Evolutionary conservation across 2,888 invertebrate genomes (phyloP).

Genomic region (Morpho achilles): DNA sequence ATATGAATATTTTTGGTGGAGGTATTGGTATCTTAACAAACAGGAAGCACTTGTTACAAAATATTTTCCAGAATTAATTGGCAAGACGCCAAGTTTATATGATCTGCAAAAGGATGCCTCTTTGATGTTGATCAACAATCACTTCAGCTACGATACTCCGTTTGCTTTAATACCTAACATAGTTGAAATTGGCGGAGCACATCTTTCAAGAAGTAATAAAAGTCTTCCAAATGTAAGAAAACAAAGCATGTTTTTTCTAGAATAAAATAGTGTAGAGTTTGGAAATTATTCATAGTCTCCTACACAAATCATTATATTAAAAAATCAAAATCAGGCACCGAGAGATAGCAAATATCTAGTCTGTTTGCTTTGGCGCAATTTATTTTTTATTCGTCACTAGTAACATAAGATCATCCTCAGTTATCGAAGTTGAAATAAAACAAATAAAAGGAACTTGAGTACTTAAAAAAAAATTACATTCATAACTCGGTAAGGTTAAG

Average conservation of each 20-base stretch:
- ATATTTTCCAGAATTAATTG: constrained; percentile 48
- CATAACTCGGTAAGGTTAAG: too few relatives aligned
- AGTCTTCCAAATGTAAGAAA: constrained; percentile 44
- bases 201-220: constrained; percentile 49
- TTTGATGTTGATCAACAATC: constrained; percentile 65
- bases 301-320: too few relatives aligned
- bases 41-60: constrained; percentile 55
- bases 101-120: constrained; percentile 60
- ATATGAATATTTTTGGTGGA: constrained; percentile 59
- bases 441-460: too few relatives aligned
- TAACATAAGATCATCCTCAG: too few relatives aligned
- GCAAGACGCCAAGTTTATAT: constrained; percentile 51
- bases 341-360: too few relatives aligned
- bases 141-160: constrained; percentile 65
- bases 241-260: background rate
- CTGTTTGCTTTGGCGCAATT: too few relatives aligned
- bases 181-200: constrained; percentile 78
- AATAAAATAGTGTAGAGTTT: too few relatives aligned
- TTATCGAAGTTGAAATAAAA: too few relatives aligned
- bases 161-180: constrained; percentile 73
- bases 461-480: too few relatives aligned
- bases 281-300: too few relatives aligned
- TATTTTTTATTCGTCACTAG: too few relatives aligned
- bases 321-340: too few relatives aligned
- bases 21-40: constrained; percentile 51